Evolutionary conservation across 1,140 invertebrate genomes (phyloP).

Genomic region (Odontomachus brunneus): DNA sequence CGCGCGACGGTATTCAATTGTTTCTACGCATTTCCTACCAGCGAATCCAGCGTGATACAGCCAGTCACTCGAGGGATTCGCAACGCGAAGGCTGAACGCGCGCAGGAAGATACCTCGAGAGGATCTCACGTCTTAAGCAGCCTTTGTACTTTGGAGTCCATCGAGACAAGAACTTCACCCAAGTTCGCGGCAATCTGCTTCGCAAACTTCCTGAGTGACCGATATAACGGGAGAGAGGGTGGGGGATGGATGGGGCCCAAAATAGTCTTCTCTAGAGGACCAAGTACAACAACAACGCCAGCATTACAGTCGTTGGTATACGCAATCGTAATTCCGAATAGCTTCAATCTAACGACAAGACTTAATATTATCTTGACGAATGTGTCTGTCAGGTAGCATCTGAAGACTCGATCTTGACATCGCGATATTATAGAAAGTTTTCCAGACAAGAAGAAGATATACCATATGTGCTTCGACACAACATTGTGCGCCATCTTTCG

Average conservation of each 20-base stretch:
- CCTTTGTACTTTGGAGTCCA: constrained; percentile 61
- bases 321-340: constrained; percentile 21
- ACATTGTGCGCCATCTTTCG: constrained; percentile 6
- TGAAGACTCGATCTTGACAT: constrained; percentile 42
- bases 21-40: not conserved
- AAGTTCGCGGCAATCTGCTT: constrained; percentile 56
- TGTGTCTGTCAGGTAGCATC: constrained; percentile 14
- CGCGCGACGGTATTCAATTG: not conserved
- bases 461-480: constrained; percentile 26
- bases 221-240: not conserved
- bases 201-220: constrained; percentile 1
- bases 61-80: constrained; percentile 24
- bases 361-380: constrained; percentile 36
- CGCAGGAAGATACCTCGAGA: constrained; percentile 25
- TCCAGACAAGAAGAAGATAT: constrained; percentile 12
- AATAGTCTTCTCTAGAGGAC: constrained; percentile 1
- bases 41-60: not conserved
- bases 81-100: not conserved
- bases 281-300: not conserved
- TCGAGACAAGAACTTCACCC: constrained; percentile 67
- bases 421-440: constrained; percentile 19
- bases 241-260: not conserved
- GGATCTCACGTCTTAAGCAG: constrained; percentile 58
- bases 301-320: constrained; percentile 18
- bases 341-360: constrained; percentile 12